Evolutionary conservation across 1,140 invertebrate genomes (phyloP), one percentile per base, ranked within the genome.

Genomic region (Laupala kohalensis): DNA sequence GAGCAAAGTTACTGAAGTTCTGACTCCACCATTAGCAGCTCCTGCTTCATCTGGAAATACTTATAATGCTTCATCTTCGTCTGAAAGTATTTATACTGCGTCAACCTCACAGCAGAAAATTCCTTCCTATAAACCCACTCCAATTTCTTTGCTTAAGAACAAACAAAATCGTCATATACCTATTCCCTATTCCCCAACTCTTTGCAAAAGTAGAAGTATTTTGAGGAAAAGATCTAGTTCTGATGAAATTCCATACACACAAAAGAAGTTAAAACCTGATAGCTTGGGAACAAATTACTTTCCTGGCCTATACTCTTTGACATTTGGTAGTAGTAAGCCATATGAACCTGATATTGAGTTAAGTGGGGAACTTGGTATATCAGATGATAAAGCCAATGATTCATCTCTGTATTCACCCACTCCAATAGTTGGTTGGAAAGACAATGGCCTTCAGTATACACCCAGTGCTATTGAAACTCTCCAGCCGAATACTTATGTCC

Each of bases 81-180:
- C 37, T 13, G 9, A 53, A 53, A 9, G 19, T 9, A 53, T 19
- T 2, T 53, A 53, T 19, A 53, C 9, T 53, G 37, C 19, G 19
- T 19, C 37, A 13, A 13, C 37, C 9, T 19, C 37, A 53, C 78
- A 28, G 66, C 74, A 70, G 68, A 71, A 4, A 19, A 70, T 72
- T 2, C 82, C 83, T 68, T 76, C 78, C 71, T 88, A 88, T 74
- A 87, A 86, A 77, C 87, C 87, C 15, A 88, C 87, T 0, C 87
- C 87, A 0, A 87, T 88, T 74, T 80, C 81, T 15, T 83, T 87
- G 77, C 73, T 88, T 9, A 85, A 85, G 74, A n/a, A n/a, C n/a
- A n/a, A n/a, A n/a, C n/a, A n/a, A n/a, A 86, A 84, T 71, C 78
- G 81, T 25, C 83, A 83, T 72, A 80, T 83, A 72, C 81, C 82